These are phyloP conservation scores for Psammodynastes pulverulentus DNA, from an alignment of 2,113 vertebrate species.

Conservation along the genomic window DNA sequence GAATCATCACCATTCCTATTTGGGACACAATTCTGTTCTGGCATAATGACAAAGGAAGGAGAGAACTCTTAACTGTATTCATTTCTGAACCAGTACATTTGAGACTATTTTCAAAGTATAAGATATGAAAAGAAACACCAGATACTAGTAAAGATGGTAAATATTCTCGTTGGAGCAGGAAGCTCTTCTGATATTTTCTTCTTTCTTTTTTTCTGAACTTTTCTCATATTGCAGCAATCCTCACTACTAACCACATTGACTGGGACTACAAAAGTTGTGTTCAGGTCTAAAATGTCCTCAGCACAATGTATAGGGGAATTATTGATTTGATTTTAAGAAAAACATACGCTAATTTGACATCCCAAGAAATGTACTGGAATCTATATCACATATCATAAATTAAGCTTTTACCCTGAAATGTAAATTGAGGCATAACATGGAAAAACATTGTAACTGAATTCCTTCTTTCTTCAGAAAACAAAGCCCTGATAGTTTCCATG, in stretches of 20 bases:
- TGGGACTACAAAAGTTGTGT: background rate
- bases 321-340: background rate
- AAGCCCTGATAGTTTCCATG: background rate
- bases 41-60: background rate
- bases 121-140: background rate
- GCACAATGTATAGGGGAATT: background rate
- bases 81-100: background rate
- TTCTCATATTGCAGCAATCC: background rate
- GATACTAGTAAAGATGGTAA: background rate
- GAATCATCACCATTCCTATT: background rate
- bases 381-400: fast-evolving
- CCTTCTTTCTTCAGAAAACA: background rate
- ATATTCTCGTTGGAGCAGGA: background rate
- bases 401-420: background rate
- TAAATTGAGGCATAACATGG: background rate
- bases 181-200: no score
- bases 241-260: background rate
- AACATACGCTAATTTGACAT: background rate
- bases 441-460: background rate
- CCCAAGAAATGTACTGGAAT: background rate
- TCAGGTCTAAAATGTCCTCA: background rate
- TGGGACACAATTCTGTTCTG: background rate
- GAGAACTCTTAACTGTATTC: background rate
- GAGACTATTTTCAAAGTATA: background rate
- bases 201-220: background rate